phyloP scores from a whole-genome alignment of 1,140 invertebrate genomes.

The Anastatus disparis region DNA sequence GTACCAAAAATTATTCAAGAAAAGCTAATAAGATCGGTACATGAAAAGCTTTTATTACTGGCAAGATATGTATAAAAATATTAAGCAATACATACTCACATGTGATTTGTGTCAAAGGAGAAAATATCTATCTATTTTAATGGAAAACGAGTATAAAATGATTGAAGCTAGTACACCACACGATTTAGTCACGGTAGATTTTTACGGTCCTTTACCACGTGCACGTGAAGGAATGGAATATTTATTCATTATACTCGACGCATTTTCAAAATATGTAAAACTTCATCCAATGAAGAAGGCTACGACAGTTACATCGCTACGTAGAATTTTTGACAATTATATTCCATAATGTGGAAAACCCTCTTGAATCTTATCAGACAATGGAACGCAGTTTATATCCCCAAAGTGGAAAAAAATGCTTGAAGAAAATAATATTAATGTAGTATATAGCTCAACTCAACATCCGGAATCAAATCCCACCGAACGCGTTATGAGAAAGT shows the following conservation, averaged over 20 bases:
- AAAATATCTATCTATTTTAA: not conserved
- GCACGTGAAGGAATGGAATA: conserved; percentile 10
- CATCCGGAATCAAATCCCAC: conserved; percentile 13
- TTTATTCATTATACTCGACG: conserved; percentile 5
- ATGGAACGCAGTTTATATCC: conserved; percentile 18
- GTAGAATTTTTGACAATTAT: not conserved
- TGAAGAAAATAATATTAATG: not conserved
- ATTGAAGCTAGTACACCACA: not conserved
- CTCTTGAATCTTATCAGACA: not conserved
- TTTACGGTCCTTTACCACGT: not conserved
- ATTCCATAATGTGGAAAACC: not conserved
- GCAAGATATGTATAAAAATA: not conserved
- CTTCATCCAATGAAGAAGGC: conserved; percentile 5
- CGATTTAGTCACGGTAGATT: conserved; percentile 2
- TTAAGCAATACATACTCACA: not conserved
- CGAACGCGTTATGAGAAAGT: conserved; percentile 17
- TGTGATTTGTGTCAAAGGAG: not conserved
- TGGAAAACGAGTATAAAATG: not conserved
- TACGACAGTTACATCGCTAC: not conserved
- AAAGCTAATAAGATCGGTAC: too few species aligned
- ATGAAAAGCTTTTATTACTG: too few species aligned
- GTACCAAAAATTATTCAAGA: too few species aligned
- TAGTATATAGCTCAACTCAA: not conserved
- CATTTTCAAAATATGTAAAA: not conserved
- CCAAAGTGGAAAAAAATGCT: not conserved